These are phyloP conservation scores for Drosophila barbarae DNA, from an alignment of 2,888 invertebrate species.

Conservation along the genomic window DNA sequence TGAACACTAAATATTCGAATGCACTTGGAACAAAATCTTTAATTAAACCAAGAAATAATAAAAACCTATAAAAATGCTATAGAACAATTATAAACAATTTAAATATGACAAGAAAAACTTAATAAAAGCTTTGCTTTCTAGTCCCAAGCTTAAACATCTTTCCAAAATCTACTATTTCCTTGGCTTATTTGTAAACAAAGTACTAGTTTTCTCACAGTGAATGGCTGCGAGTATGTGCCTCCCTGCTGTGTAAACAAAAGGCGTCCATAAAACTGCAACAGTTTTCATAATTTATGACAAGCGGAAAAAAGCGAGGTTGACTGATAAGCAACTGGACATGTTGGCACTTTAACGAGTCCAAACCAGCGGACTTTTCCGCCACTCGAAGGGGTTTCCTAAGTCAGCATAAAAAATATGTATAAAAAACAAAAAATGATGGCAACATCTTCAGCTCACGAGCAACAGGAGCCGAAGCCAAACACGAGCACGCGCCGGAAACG, in stretches of 20 bases:
- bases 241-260: constrained; percentile 41
- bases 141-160: neutral
- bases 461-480: constrained; percentile 25
- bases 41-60: neutral
- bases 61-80: neutral
- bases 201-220: neutral
- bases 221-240: constrained; percentile 21
- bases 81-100: neutral
- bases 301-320: constrained; percentile 53
- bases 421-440: constrained; percentile 10
- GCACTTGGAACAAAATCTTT: constrained; percentile 8
- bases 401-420: neutral
- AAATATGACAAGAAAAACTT: no score
- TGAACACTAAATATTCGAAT: constrained; percentile 12
- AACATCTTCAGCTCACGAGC: constrained; percentile 48
- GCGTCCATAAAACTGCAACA: constrained; percentile 46
- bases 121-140: neutral
- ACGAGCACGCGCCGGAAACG: constrained; percentile 45
- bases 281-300: constrained; percentile 65
- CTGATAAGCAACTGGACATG: constrained; percentile 61
- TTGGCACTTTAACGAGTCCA: constrained; percentile 38
- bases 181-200: neutral
- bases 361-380: constrained; percentile 9
- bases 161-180: no score
- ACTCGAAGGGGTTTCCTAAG: constrained; percentile 25